phyloP scores from a whole-genome alignment of 2,113 vertebrate genomes.

The Oncorhynchus gorbuscha region DNA sequence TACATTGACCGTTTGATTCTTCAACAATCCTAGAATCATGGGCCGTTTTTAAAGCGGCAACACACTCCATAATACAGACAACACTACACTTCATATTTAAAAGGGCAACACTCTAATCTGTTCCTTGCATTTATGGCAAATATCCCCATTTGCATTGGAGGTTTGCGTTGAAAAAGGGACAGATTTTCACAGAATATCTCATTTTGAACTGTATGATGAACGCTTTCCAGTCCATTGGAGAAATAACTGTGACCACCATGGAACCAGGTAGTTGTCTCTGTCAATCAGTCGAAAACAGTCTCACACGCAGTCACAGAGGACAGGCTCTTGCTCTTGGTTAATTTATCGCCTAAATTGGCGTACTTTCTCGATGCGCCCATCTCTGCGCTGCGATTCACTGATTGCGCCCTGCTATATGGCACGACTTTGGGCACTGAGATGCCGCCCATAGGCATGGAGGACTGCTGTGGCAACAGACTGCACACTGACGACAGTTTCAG shows the following conservation, averaged over 20 bases:
- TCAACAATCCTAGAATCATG: not conserved
- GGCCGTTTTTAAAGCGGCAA: not conserved
- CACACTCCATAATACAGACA: no score
- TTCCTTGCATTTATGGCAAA: no score
- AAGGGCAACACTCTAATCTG: not conserved
- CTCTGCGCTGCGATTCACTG: conserved; percentile 10
- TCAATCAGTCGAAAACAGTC: conserved; percentile 43
- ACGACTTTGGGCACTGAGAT: conserved; percentile 19
- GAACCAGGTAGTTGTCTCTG: not conserved
- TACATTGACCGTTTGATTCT: not conserved
- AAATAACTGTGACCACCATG: not conserved
- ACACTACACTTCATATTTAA: no score
- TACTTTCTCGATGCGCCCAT: conserved; percentile 13
- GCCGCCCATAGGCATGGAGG: conserved; percentile 15
- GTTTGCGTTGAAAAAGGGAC: not conserved
- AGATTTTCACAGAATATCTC: not conserved
- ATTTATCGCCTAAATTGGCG: conserved; percentile 9
- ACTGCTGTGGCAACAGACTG: conserved; percentile 30
- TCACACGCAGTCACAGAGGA: conserved; percentile 52
- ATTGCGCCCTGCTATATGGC: conserved; percentile 22
- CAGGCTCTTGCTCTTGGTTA: conserved; percentile 41
- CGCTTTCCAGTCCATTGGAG: not conserved
- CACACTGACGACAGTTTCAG: conserved; percentile 60
- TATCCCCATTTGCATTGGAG: no score
- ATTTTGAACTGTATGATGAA: not conserved